Evolutionary conservation across 2,113 vertebrate species (phyloP).

Genomic region (Pantherophis guttatus): DNA sequence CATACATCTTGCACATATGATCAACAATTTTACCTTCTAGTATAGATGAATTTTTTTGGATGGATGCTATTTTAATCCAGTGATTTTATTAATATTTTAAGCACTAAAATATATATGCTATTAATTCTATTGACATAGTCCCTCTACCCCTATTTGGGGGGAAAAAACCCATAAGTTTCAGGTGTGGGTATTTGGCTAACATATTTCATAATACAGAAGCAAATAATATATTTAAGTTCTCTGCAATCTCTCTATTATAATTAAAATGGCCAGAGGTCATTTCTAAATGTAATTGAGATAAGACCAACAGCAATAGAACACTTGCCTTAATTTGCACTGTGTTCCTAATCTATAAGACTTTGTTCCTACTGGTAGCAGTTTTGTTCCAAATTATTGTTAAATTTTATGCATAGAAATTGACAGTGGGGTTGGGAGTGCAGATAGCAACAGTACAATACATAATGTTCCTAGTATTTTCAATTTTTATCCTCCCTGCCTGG

Average conservation of each 20-base stretch:
- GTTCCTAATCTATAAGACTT: slow-evolving; percentile 18
- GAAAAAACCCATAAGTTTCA: not conserved
- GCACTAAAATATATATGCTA: not conserved
- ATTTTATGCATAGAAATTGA: slow-evolving; percentile 13
- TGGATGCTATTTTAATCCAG: not conserved
- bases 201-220: not conserved
- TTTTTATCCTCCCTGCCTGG: not conserved
- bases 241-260: slow-evolving; percentile 7
- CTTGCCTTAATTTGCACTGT: slow-evolving; percentile 31
- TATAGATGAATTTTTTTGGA: not conserved
- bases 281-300: slow-evolving; percentile 17
- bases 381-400: not conserved
- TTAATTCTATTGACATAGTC: not conserved
- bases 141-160: not conserved
- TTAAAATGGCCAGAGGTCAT: slow-evolving; percentile 18
- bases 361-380: slow-evolving; percentile 46
- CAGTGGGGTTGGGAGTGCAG: not conserved
- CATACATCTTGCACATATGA: not conserved
- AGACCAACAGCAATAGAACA: slow-evolving; percentile 31
- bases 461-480: not conserved
- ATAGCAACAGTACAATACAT: not conserved
- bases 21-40: not conserved
- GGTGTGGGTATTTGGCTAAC: not conserved
- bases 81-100: not conserved
- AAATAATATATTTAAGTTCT: not conserved